phyloP scores from a whole-genome alignment of 1,140 invertebrate genomes.

The Drosophila tsacasi region DNA sequence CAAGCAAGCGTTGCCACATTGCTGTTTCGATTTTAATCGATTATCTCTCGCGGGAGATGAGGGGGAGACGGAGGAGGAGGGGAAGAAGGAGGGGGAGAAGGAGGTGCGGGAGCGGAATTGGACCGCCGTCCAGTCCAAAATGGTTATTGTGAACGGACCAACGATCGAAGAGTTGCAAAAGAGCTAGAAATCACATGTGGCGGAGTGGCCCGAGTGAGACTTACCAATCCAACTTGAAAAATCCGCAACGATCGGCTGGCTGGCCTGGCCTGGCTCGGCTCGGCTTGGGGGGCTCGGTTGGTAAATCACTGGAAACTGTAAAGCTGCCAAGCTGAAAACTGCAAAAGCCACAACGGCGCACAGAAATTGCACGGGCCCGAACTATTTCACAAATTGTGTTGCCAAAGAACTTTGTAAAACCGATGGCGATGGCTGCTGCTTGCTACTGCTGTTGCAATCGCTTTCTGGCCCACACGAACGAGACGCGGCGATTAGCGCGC shows the following conservation, averaged over 20 bases:
- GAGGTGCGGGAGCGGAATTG: conserved; percentile 10
- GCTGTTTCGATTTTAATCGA: conserved; percentile 29
- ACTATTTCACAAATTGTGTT: conserved; percentile 75
- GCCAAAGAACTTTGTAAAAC: conserved; percentile 76
- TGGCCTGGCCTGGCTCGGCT: conserved; percentile 6
- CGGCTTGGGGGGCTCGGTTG: conserved; percentile 43
- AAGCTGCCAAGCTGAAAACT: conserved; percentile 54
- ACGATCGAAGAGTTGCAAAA: conserved; percentile 68
- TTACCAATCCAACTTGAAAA: conserved; percentile 66
- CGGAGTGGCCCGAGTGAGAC: conserved; percentile 38
- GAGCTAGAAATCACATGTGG: conserved; percentile 65
- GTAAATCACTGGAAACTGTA: conserved; percentile 71
- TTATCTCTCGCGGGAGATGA: conserved; percentile 7
- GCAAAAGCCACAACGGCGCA: conserved; percentile 72
- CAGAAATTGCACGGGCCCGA: conserved; percentile 69
- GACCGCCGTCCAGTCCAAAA: conserved; percentile 43
- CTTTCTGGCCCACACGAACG: conserved; percentile 46
- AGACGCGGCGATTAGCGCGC: conserved; percentile 48
- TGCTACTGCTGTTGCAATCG: conserved; percentile 60
- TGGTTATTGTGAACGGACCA: conserved; percentile 57
- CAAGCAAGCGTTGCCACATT: conserved; percentile 32
- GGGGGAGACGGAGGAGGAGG: not conserved
- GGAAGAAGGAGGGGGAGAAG: not conserved
- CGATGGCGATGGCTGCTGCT: conserved; percentile 26
- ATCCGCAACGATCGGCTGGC: conserved; percentile 33